Conservation (phyloP, 2,797 vertebrate genomes). For the Nyctalus aviator region DNA sequence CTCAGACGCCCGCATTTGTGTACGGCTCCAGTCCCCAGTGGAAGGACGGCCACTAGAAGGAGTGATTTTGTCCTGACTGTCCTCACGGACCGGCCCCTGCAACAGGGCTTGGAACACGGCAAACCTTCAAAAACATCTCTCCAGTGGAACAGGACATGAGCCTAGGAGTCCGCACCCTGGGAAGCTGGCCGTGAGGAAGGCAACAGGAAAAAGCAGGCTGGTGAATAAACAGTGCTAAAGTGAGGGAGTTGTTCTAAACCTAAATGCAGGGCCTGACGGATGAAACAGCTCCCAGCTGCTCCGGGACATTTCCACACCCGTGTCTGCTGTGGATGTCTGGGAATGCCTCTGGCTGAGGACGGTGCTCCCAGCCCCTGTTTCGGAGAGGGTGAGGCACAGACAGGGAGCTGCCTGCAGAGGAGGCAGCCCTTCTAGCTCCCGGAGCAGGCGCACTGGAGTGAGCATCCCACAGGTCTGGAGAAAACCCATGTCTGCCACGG, state of each 20-base stretch:
- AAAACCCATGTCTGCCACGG: background rate
- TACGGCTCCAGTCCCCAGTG: accelerated
- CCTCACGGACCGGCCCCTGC: background rate
- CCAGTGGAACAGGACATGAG: background rate
- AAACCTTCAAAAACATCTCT: background rate
- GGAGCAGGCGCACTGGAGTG: background rate
- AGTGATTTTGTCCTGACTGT: background rate
- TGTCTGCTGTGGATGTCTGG: background rate
- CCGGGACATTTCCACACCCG: background rate
- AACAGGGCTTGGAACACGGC: background rate
- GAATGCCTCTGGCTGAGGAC: background rate
- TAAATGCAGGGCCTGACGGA: background rate
- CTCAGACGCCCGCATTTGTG: accelerated
- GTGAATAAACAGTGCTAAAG: background rate
- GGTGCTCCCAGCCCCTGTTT: background rate
- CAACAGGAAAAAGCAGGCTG: background rate
- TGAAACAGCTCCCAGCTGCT: background rate
- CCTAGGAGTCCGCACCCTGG: too few relatives aligned
- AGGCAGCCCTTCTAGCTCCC: background rate
- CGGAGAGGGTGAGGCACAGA: background rate
- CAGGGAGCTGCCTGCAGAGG: background rate
- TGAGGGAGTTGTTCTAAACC: background rate
- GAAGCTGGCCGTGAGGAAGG: background rate
- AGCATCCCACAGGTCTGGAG: background rate
- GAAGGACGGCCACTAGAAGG: background rate